Base-by-base conservation (phyloP, 53 echinoderm and acorn worm species). In the Antedon mediterranea region DNA sequence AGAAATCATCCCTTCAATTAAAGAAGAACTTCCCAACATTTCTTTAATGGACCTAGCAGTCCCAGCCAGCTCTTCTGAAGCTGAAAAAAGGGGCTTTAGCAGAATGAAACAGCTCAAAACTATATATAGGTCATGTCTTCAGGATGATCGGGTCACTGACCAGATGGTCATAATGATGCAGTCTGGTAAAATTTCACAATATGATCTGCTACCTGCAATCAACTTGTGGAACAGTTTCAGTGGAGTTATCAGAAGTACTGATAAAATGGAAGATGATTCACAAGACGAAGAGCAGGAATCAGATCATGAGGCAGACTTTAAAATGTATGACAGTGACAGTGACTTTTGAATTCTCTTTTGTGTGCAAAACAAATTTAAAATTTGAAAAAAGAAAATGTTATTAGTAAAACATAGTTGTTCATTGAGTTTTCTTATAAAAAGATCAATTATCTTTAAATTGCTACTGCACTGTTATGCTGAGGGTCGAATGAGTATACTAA, bases 81-180 rank as follows among this genome's bases (percentile, higher is more conserved):
- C 81, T 28, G 86, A 86, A 34, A n/a, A n/a, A n/a, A 78, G 81
- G 43, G 82, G 82, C 20, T 86, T 86, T 76, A 86, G 82, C 57
- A 42, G 43, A 0, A 30, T 81, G 57, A 86, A 86, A 27, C 30
- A 73, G 28, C 41, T 78, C 27, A 86, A 86, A 43, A 78, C 70
- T 13, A 73, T 43, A 4, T 75, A 72, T 28, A 5, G 86, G 4
- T 79, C 77, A 31, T n/a, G 76, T 6, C 31, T 87, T 20, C n/a
- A 37, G 0, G 78, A 77, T 15, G 74, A 43, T 28, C 44, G 73
- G 14, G 43, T 86, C 32, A 81, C 81, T 29, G 78, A 75, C 15
- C 31, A 77, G 4, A 31, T 86, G 28, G 73, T 44, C 32, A 73
- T 81, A 30, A 74, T 78, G 78, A 43, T 86, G 0, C 43, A 81